A percentile compares a stretch with the other conserved stretches of the same genome.
These are phyloP conservation scores for Celastrina argiolus DNA, from an alignment of 2,888 invertebrate genomes.

Conservation along the genomic window DNA sequence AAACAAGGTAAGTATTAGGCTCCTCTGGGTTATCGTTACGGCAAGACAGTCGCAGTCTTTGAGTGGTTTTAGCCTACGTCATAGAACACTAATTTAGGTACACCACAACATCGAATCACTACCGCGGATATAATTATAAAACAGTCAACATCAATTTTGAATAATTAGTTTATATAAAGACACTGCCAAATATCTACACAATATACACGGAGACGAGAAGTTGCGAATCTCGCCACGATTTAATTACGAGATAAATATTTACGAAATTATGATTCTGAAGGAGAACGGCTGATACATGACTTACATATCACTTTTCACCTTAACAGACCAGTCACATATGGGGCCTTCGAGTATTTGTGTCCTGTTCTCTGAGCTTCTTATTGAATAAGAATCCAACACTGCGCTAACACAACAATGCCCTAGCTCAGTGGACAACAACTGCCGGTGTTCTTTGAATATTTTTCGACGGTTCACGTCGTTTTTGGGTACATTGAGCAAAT, in stretches of 20 bases:
- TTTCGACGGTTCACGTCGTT: not conserved
- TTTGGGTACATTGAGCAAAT: slow-evolving; percentile 16
- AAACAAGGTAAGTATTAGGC: no score
- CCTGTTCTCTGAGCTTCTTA: not conserved
- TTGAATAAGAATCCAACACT: not conserved
- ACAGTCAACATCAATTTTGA: slow-evolving; percentile 79
- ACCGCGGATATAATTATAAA: slow-evolving; percentile 77
- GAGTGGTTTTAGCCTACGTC: slow-evolving; percentile 63
- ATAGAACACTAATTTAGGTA: slow-evolving; percentile 78
- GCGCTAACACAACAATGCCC: not conserved
- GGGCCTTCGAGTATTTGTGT: no score
- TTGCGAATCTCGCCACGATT: slow-evolving; percentile 47
- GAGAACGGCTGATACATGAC: slow-evolving; percentile 4
- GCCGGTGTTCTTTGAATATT: not conserved
- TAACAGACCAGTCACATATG: no score
- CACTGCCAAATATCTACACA: slow-evolving; percentile 74
- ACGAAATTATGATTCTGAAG: slow-evolving; percentile 14
- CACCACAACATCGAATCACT: slow-evolving; percentile 79
- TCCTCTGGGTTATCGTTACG: no score
- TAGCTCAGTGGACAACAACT: not conserved
- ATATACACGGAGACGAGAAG: slow-evolving; percentile 58
- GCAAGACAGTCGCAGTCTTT: slow-evolving; percentile 37
- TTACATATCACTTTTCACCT: not conserved
- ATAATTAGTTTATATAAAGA: slow-evolving; percentile 68
- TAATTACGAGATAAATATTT: slow-evolving; percentile 13